phyloP scores from a whole-genome alignment of 1,140 invertebrate species.

The Cataglyphis hispanica region DNA sequence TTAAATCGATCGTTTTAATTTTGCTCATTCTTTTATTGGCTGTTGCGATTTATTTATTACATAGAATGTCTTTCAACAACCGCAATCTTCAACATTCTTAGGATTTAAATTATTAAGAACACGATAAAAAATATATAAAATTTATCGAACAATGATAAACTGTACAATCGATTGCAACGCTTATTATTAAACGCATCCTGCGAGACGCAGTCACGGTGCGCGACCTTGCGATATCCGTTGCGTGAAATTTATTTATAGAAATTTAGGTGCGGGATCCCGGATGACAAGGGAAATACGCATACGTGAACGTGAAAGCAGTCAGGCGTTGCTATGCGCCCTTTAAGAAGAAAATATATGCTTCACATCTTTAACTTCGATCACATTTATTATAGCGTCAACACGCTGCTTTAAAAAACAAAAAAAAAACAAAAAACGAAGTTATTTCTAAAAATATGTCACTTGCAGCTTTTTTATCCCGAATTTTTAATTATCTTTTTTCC shows the following conservation, averaged over 20 bases:
- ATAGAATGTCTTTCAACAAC: background rate
- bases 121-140: background rate
- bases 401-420: background rate
- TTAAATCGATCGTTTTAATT: background rate
- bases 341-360: background rate
- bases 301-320: conserved; percentile 19
- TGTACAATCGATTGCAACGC: background rate
- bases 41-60: background rate
- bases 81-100: background rate
- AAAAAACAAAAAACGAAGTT: background rate
- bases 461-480: background rate
- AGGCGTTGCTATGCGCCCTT: background rate
- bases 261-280: conserved; percentile 35
- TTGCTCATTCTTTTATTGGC: background rate
- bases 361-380: background rate
- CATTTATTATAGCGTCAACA: background rate
- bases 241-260: conserved; percentile 66
- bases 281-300: conserved; percentile 37
- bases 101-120: background rate
- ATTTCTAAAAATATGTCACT: background rate
- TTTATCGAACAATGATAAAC: background rate
- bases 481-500: background rate
- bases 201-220: conserved; percentile 2
- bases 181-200: conserved; percentile 40
- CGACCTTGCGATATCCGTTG: conserved; percentile 10